Percentiles rank a stretch among this genome's conserved stretches.
Evolutionary conservation across 2,888 invertebrate species (phyloP).

Genomic region (Tetragonula carbonaria): DNA sequence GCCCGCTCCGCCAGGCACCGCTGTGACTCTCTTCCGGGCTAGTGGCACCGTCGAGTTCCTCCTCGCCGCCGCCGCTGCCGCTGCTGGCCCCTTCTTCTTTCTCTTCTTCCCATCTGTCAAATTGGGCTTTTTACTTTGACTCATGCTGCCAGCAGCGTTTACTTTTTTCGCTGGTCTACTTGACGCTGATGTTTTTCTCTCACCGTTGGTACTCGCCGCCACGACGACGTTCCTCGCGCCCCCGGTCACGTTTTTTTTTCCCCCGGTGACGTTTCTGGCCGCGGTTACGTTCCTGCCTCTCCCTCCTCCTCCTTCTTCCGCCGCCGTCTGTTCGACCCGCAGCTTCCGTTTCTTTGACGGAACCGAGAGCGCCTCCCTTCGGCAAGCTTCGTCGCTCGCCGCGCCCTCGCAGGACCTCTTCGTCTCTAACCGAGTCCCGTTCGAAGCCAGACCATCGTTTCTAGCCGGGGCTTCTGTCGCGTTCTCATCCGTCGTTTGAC

Average conservation of each 20-base stretch:
- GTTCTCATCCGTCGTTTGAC: slow-evolving; percentile 60
- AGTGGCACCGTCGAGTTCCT: slow-evolving; percentile 54
- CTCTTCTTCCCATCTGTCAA: slow-evolving; percentile 73
- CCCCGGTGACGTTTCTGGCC: slow-evolving; percentile 32
- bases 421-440: slow-evolving; percentile 63
- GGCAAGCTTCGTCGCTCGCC: slow-evolving; percentile 77
- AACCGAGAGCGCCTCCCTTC: slow-evolving; percentile 75
- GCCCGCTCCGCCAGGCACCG: slow-evolving; percentile 57
- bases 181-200: slow-evolving; percentile 67
- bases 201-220: slow-evolving; percentile 65
- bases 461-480: slow-evolving; percentile 11
- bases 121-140: slow-evolving; percentile 73
- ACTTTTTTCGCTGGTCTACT: slow-evolving; percentile 64
- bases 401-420: slow-evolving; percentile 79
- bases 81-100: slow-evolving; percentile 68
- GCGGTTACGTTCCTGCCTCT: slow-evolving; percentile 41
- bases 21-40: slow-evolving; percentile 66
- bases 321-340: slow-evolving; percentile 81
- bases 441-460: slow-evolving; percentile 38
- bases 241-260: too few relatives aligned
- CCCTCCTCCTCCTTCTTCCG: not conserved
- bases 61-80: slow-evolving; percentile 38
- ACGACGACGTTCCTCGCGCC: not conserved
- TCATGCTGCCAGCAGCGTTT: slow-evolving; percentile 67
- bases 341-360: slow-evolving; percentile 82